phyloP scores from a whole-genome alignment of 1,140 invertebrate genomes.

The Bicyclus anynana region DNA sequence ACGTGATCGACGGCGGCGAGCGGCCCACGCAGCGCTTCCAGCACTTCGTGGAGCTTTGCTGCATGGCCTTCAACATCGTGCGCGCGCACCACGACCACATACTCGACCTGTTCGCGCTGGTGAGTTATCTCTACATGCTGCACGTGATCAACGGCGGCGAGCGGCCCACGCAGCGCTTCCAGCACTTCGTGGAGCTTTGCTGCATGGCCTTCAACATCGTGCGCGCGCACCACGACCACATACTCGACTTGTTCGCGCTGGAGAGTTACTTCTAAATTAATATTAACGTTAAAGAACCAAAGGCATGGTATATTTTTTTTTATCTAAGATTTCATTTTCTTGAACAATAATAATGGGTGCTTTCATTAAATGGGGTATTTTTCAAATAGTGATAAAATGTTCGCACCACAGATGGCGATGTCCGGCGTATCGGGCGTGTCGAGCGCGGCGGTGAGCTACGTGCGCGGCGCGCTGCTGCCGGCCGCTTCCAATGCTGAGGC shows the following conservation, averaged over 20 bases:
- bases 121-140: slow-evolving; percentile 97
- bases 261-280: slow-evolving; percentile 97
- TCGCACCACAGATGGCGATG: slow-evolving; percentile 89
- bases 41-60: slow-evolving; percentile 98
- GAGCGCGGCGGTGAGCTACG: slow-evolving; percentile 93
- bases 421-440: slow-evolving; percentile 97
- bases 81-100: slow-evolving; percentile 95
- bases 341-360: no score
- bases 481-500: slow-evolving; percentile 96
- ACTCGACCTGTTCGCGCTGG: slow-evolving; percentile 94
- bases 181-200: slow-evolving; percentile 98
- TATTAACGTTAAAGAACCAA: no score
- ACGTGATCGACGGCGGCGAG: slow-evolving; percentile 98
- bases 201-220: slow-evolving; percentile 98
- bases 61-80: slow-evolving; percentile 98
- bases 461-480: slow-evolving; percentile 93
- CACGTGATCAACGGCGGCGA: slow-evolving; percentile 99
- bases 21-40: slow-evolving; percentile 96
- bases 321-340: neutral
- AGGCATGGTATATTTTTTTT: no score
- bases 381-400: neutral
- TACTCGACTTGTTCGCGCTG: slow-evolving; percentile 95
- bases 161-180: slow-evolving; percentile 94
- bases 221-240: slow-evolving; percentile 93
- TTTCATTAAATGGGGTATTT: neutral